phyloP scores from a whole-genome alignment of 2,113 vertebrate species.

The Rostratula benghalensis region DNA sequence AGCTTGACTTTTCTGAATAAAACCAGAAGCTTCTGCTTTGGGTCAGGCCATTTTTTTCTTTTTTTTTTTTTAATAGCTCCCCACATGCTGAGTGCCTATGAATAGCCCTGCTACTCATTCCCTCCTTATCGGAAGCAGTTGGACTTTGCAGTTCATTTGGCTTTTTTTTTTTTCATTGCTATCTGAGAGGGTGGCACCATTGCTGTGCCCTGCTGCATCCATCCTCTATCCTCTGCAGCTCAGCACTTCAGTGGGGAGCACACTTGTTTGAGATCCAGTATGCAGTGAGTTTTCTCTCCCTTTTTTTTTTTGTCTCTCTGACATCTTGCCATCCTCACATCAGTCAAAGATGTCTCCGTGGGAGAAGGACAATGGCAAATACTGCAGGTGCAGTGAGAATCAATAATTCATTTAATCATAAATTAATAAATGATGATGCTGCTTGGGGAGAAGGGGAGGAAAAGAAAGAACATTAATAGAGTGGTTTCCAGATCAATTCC shows the following conservation, averaged over 20 bases:
- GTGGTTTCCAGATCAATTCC: constrained; percentile 59
- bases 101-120: constrained; percentile 28
- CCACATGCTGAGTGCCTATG: background rate
- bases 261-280: background rate
- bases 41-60: background rate
- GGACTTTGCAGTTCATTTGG: background rate
- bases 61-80: background rate
- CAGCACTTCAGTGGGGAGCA: rapidly evolving
- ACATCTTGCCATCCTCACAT: constrained; percentile 3
- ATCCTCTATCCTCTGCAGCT: background rate
- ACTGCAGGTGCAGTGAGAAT: constrained; percentile 53
- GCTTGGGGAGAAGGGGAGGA: constrained; percentile 37
- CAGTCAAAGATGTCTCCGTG: constrained; percentile 22
- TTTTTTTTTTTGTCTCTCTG: background rate
- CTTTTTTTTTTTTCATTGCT: background rate
- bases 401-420: constrained; percentile 72
- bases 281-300: background rate
- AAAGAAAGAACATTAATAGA: constrained; percentile 63
- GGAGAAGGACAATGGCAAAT: constrained; percentile 46
- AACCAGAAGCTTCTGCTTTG: constrained; percentile 40
- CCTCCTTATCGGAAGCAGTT: background rate
- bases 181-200: background rate
- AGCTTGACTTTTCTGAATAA: constrained; percentile 62
- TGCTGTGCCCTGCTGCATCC: background rate
- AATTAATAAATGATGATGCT: constrained; percentile 68